Evolutionary conservation across 2,797 vertebrate genomes (phyloP), one percentile per base, ranked within the genome.

Genomic region (Crocodylus rhombifer): DNA sequence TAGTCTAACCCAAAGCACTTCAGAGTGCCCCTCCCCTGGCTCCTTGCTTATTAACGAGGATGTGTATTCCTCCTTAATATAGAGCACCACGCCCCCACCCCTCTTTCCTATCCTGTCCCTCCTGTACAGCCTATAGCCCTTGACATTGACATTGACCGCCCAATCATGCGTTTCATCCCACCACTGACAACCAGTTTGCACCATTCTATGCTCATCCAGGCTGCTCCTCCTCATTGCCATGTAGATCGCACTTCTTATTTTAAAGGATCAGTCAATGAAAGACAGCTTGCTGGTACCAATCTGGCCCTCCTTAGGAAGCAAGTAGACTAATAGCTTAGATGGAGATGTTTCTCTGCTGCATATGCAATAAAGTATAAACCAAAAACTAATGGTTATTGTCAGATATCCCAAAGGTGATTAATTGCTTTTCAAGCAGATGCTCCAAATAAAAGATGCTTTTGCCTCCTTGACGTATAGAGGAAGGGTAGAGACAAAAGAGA

Each of bases 351-450:
- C 86, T 89, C 86, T 84, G 56, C 74, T 94, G 77, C 92, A 90
- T 33, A 15, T 90, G 94, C 26, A 77, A 61, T 62, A 65, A 83
- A 80, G 84, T 93, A 90, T 71, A 87, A 76, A 88, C 15, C 77
- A 77, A 64, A 88, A 92, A 83, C 7, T n/a, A 92, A 94, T 91
- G 92, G 83, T 63, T 73, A 84, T 87, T 93, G 89, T 80, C 94
- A 90, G 93, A 75, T 65, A 87, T 82, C 65, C 82, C 69, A 87
- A 82, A 95, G 94, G 57, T 95, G 96, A 97, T 87, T 90, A 95
- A 97, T 93, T 83, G 77, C 91, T 84, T 64, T 67, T 93, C 79
- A 89, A 92, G 73, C 91, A 94, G 93, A 91, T 4, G 36, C 78
- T 96, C 90, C 92, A 89, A 81, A 86, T 87, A 84, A 96, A 97